Conservation (phyloP, 2,113 vertebrate genomes). For the Pygoscelis adeliae region DNA sequence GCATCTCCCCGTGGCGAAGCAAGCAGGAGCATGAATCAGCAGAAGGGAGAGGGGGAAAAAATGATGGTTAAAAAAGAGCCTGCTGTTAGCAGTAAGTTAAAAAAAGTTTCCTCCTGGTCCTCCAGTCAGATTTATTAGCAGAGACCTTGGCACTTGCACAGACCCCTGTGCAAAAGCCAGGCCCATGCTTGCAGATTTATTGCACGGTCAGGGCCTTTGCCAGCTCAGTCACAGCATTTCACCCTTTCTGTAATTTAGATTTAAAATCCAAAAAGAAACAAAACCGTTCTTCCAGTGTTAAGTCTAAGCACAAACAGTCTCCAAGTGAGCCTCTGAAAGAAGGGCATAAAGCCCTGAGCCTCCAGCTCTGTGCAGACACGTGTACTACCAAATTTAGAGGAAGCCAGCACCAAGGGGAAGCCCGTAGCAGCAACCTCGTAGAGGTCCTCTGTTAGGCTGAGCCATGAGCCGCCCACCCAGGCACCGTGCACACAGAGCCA, state of each 20-base stretch:
- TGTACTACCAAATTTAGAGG: background rate
- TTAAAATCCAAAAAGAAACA: background rate
- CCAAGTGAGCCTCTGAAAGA: background rate
- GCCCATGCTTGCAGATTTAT: background rate
- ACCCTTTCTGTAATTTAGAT: background rate
- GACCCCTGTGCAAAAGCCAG: background rate
- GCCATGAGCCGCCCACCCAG: background rate
- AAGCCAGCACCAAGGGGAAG: background rate
- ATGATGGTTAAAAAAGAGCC: background rate
- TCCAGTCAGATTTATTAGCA: constrained; percentile 57
- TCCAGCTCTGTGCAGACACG: background rate
- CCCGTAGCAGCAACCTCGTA: background rate
- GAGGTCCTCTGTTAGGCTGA: background rate
- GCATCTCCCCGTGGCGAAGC: background rate
- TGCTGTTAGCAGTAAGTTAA: background rate
- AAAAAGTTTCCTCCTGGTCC: background rate
- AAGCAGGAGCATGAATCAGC: constrained; percentile 58
- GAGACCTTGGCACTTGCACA: constrained; percentile 47
- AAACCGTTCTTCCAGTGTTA: background rate
- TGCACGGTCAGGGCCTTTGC: background rate
- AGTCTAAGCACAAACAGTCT: background rate
- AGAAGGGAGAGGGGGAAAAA: constrained; percentile 19
- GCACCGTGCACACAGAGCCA: background rate
- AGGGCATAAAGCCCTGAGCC: background rate
- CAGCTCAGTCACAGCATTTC: background rate